Base-by-base conservation (phyloP, 1,140 invertebrate species). In the Atopsyche davidsoni region DNA sequence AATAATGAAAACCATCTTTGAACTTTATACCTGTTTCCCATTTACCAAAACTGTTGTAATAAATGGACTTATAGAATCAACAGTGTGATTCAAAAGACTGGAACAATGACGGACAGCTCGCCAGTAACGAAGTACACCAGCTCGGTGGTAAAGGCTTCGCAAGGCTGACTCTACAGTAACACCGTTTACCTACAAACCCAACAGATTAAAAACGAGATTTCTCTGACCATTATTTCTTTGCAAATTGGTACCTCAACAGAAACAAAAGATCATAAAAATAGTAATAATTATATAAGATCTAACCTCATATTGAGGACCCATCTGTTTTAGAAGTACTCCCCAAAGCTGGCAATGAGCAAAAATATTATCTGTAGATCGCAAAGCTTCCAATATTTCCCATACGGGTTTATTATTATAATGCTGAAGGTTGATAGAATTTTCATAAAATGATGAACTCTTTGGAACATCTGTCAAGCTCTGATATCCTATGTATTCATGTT, bases 31-130 rank as follows among this genome's bases (percentile, higher is more conserved):
- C 77, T 97, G 92, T 75, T 98, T 98, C 54, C 95, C 96, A 72
- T 94, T 89, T 14, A 98, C 96, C 18, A 99, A 75, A 49, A 98
- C 88, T 11, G 90, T 89, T 19, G 96, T 99, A 47, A 99, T 94
- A 63, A 95, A 96, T 13, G 96, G 96, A 70, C 94, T 96, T 48
- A 99, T 92, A 59, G 91, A 95, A 70, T 98, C 96, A 2, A 98
- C 95, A 41, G 92, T 87, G 64, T 98, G 95, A 64, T 85, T 79
- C 17, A 98, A 74, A 39, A 98, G 76, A 61, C 89, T 91, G 28
- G 92, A 94, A 63, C 92, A 96, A 65, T 96, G 92, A 43, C 96
- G 79, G 16, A 99, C 92, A 25, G 89, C 89, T 49, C 86, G 84
- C 95, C 95, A 99, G 66, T 92, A 85, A 38, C 92, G 80, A 21